Conservation (phyloP, 2,113 vertebrate genomes). For the Serranochromis macrocephalus region DNA sequence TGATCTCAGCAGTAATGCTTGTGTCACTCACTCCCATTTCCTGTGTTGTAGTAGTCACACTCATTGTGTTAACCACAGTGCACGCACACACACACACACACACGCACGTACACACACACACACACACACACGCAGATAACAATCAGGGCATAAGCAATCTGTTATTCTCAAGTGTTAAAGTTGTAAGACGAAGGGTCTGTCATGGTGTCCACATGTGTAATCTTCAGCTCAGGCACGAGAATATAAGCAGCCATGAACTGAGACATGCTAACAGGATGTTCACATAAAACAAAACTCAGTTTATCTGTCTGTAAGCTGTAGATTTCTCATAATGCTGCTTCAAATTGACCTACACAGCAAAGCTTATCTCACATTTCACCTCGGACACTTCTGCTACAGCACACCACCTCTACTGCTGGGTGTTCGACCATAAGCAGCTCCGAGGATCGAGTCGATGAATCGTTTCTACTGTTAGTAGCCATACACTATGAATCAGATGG, state of each 20-base stretch:
- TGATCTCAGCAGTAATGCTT: neutral
- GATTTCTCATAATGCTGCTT: neutral
- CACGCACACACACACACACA: neutral
- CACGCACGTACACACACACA: fast-evolving
- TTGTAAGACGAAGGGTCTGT: neutral
- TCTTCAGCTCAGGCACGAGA: neutral
- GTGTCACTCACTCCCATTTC: slow-evolving; percentile 7
- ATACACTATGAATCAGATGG: neutral
- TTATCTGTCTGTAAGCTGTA: neutral
- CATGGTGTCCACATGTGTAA: neutral
- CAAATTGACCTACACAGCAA: neutral
- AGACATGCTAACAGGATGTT: neutral
- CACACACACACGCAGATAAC: neutral
- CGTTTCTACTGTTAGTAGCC: neutral
- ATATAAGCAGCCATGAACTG: neutral
- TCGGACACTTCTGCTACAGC: neutral
- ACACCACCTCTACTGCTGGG: neutral
- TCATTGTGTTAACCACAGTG: neutral
- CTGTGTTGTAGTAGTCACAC: slow-evolving; percentile 2
- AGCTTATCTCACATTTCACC: neutral
- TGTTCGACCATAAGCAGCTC: neutral
- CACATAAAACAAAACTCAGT: neutral
- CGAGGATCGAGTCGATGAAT: neutral
- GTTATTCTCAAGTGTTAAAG: neutral
- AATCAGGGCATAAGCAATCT: neutral